Conservation (phyloP, 2,797 vertebrate genomes). For the Toxotes lorentzi region DNA sequence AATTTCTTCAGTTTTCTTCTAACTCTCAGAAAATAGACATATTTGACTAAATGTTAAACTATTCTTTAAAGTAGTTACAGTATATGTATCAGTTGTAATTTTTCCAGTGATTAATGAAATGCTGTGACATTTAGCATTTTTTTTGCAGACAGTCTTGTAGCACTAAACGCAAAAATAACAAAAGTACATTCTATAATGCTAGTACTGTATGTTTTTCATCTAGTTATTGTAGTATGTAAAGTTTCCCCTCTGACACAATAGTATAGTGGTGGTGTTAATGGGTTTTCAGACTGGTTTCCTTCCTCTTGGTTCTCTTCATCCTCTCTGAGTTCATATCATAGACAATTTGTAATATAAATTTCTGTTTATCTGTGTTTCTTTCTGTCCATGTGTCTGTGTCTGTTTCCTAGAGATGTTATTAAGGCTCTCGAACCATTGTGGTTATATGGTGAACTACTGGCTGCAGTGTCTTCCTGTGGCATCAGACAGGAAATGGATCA, state of each 20-base stretch:
- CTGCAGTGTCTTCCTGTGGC: slow-evolving; percentile 20
- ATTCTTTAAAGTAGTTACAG: not conserved
- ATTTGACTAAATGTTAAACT: not conserved
- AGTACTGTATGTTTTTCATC: not conserved
- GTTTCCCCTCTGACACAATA: not conserved
- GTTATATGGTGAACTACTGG: not conserved
- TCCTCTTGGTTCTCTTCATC: not conserved
- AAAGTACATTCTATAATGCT: not conserved
- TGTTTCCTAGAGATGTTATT: slow-evolving; percentile 53
- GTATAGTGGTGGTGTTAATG: not conserved
- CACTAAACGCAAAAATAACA: not conserved
- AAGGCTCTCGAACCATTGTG: slow-evolving; percentile 8
- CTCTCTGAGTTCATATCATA: slow-evolving; percentile 40
- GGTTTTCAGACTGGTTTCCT: slow-evolving; percentile 1
- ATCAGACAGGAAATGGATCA: slow-evolving; percentile 56
- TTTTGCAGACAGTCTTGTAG: not conserved
- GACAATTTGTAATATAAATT: not conserved
- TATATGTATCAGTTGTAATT: not conserved
- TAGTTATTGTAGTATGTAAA: not conserved
- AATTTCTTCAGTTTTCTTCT: not conserved
- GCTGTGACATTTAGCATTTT: not conserved
- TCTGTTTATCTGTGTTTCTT: slow-evolving; percentile 26
- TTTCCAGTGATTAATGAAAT: not conserved
- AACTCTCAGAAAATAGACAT: too few relatives aligned
- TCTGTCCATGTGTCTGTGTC: slow-evolving; percentile 16